Conservation (phyloP, 2,797 vertebrate genomes). For the Sitta carolinensis region DNA sequence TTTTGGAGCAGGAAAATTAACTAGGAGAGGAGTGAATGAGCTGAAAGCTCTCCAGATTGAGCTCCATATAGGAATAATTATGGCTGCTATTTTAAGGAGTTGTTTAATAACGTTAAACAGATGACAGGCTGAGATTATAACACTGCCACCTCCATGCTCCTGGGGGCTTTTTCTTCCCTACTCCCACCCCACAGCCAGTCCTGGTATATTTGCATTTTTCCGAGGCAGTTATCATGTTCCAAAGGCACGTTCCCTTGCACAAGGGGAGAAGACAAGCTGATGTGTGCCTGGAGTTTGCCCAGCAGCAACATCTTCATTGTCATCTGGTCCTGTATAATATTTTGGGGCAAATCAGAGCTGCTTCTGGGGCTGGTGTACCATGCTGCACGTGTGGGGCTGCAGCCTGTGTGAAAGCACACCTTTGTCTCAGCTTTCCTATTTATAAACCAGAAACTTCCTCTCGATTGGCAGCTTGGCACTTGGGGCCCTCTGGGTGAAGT, state of each 20-base stretch:
- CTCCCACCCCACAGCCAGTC: background rate
- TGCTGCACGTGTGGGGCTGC: fast-evolving
- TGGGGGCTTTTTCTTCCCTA: constrained; percentile 43
- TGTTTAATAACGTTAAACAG: constrained; percentile 67
- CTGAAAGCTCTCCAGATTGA: constrained; percentile 14
- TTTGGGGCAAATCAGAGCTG: background rate
- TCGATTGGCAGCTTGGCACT: background rate
- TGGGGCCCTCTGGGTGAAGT: background rate
- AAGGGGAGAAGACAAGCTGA: background rate
- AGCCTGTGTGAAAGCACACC: background rate
- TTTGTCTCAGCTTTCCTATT: background rate
- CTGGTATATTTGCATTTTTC: constrained; percentile 52
- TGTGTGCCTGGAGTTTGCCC: fast-evolving
- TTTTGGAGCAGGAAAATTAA: background rate
- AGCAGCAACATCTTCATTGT: background rate
- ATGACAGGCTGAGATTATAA: constrained; percentile 71
- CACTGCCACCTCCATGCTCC: constrained; percentile 65
- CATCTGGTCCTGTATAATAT: background rate
- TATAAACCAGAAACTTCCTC: background rate
- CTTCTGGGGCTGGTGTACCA: background rate
- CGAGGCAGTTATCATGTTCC: background rate
- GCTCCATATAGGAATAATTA: constrained; percentile 62
- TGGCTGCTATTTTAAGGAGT: constrained; percentile 62
- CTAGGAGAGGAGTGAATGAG: background rate
- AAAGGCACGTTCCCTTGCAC: background rate